phyloP scores from a whole-genome alignment of 2,113 vertebrate genomes.

The Tamias sibiricus region DNA sequence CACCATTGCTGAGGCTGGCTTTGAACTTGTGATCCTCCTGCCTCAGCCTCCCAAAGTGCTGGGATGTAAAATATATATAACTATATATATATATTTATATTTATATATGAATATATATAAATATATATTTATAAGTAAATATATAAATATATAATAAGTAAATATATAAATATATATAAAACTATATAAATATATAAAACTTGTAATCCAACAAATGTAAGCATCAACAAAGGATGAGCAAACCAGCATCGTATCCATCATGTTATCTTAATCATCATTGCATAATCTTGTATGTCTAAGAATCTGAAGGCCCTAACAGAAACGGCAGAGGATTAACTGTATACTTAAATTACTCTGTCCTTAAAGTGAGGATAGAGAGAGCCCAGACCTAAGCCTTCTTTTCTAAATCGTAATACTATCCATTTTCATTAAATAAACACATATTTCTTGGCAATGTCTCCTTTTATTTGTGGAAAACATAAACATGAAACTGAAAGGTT shows the following conservation, averaged over 20 bases:
- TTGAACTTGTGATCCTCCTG: no score
- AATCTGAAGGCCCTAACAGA: background rate
- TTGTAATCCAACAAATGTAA: constrained; percentile 3
- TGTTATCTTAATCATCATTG: background rate
- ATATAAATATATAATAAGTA: no score
- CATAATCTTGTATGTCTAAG: background rate
- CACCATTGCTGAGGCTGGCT: no score
- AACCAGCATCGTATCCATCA: background rate
- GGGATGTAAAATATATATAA: no score
- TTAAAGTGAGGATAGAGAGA: background rate
- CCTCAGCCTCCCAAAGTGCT: no score
- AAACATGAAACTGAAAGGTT: background rate
- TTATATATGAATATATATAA: no score
- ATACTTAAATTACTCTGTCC: background rate
- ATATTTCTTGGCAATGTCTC: background rate
- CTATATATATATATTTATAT: no score
- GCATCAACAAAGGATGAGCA: background rate
- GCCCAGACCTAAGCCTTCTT: background rate
- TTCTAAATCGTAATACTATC: background rate
- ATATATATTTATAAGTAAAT: no score
- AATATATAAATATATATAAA: no score
- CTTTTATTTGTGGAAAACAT: background rate
- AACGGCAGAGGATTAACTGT: background rate
- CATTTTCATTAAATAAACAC: background rate
- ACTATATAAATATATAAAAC: no score